Base-by-base conservation (phyloP, 2,113 vertebrate genomes). In the Polypterus bichir region DNA sequence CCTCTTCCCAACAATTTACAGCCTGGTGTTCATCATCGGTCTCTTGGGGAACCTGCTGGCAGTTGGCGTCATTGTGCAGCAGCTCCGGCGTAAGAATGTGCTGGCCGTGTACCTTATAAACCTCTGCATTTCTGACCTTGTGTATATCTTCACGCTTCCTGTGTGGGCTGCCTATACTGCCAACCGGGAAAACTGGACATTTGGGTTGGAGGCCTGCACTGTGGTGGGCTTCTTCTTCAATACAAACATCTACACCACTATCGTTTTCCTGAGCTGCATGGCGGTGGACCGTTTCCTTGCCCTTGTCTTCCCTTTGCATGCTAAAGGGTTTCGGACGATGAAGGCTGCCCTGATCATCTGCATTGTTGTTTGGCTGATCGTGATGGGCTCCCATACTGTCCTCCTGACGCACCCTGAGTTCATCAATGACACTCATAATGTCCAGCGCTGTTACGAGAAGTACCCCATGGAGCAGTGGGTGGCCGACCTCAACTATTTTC, bases 201-300 rank as follows among this genome's bases (percentile, higher is more conserved):
- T 70, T 10, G 66, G 69, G 4, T 9, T 58, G 6, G 44, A 45
- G 5, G 60, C 44, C 5, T 73, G 71, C 57, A 68, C 64, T 46
- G 49, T 59, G 10, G 64, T 65, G 1, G 69, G 71, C 46, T 73
- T 73, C 58, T 51, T 68, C 62, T 73, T 73, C 59, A 65, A 71
- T 57, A 64, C 69, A 58, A 73, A 73, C 62, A 61, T 70, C 49
- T 68, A 71, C 56, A 62, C 66, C 10, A 73, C 63, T 46, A 61
- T 73, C 5, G 5, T 54, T 7, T 65, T 73, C 47, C 68, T 73
- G 6, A 68, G 69, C 60, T 66, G 66, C 45, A 68, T 73, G n/a
- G 61, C 68, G 1, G 52, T 63, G 47, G 71, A 73, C 45, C 69
- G 69, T 46, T 73, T 52, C 56, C 48, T 73, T 11, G 71, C 69